phyloP scores from a whole-genome alignment of 2,888 invertebrate genomes.

The Cylloceria caligata region DNA sequence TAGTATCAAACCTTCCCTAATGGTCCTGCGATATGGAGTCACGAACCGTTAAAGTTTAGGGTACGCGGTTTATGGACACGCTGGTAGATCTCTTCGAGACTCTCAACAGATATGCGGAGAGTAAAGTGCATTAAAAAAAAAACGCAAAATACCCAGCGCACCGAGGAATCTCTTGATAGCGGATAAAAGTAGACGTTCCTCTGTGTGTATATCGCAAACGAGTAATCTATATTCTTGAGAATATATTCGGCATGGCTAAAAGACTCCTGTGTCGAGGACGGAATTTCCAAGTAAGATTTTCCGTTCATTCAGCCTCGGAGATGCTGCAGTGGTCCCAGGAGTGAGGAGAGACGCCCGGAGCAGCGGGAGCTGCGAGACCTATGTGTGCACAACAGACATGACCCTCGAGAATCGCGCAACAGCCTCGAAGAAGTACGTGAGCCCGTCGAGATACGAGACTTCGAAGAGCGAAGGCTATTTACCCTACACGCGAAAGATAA shows the following conservation, averaged over 20 bases:
- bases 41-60: neutral
- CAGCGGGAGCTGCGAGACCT: conserved; percentile 10
- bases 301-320: conserved; percentile 34
- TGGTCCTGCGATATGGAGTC: neutral
- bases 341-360: conserved; percentile 41
- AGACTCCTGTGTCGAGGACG: neutral
- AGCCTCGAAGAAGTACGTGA: conserved; percentile 62
- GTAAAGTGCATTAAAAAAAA: neutral
- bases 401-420: conserved; percentile 27
- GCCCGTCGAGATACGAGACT: conserved; percentile 66
- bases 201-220: conserved; percentile 26
- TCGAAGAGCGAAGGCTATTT: conserved; percentile 67
- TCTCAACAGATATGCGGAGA: neutral
- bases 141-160: neutral
- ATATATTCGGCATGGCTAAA: conserved; percentile 14
- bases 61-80: neutral
- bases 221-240: conserved; percentile 48
- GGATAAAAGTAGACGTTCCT: conserved; percentile 17
- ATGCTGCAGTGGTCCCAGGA: conserved; percentile 14
- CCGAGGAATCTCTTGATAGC: neutral
- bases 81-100: neutral
- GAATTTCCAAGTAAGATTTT: conserved; percentile 52
- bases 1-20: no score
- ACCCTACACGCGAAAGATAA: conserved; percentile 76
- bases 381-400: conserved; percentile 44